Conservation (phyloP, 2,888 invertebrate species). For the Cheilosia impressa region DNA sequence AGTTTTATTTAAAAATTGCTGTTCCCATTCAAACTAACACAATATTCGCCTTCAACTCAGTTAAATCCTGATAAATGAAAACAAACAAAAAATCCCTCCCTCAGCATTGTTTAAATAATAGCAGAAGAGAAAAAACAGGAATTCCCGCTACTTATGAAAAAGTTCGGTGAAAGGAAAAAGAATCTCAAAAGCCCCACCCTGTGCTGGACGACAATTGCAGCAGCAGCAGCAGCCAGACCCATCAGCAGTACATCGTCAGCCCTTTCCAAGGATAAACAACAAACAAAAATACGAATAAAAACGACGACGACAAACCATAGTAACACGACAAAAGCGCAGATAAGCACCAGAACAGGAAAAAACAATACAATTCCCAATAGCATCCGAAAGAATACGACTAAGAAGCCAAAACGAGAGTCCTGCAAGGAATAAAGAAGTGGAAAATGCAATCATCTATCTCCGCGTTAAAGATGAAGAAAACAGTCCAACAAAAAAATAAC, state of each 20-base stretch:
- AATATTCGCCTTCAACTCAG: conserved; percentile 39
- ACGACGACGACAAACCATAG: conserved; percentile 23
- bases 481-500: neutral
- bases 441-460: conserved; percentile 67
- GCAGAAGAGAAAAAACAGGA: conserved; percentile 5
- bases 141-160: conserved; percentile 32
- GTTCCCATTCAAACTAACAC: conserved; percentile 36
- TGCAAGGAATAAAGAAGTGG: conserved; percentile 54
- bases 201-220: neutral
- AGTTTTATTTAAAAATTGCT: conserved; percentile 52
- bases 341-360: conserved; percentile 52
- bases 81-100: neutral
- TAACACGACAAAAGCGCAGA: conserved; percentile 32
- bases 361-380: conserved; percentile 59
- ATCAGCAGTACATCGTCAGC: conserved; percentile 46
- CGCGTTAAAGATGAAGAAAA: conserved; percentile 28
- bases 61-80: conserved; percentile 31
- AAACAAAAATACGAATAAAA: conserved; percentile 41
- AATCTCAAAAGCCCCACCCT: neutral
- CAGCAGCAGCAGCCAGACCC: conserved; percentile 13
- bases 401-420: conserved; percentile 44
- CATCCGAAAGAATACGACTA: conserved; percentile 25
- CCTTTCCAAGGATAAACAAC: conserved; percentile 42
- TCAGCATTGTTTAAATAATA: conserved; percentile 29
- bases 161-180: conserved; percentile 12